Conservation (phyloP, 2,113 vertebrate species). For the Oncorhynchus clarkii region DNA sequence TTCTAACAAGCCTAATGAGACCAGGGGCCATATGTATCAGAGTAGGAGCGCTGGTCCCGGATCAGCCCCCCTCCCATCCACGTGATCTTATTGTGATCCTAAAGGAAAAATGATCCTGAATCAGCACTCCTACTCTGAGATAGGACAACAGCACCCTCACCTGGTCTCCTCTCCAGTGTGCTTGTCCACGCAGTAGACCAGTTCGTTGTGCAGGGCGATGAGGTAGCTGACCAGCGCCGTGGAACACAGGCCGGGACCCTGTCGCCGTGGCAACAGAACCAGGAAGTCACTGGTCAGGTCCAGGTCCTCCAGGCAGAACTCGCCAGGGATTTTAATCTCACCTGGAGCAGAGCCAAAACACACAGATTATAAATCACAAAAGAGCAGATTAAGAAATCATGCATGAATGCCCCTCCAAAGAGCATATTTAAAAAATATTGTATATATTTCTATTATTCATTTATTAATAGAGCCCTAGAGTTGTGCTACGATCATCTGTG, state of each 20-base stretch:
- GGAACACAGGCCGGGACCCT: slow-evolving; percentile 85
- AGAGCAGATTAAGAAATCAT: no score
- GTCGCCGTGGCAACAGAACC: slow-evolving; percentile 83
- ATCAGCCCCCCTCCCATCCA: no score
- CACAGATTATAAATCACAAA: slow-evolving; percentile 8
- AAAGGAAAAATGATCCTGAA: no score
- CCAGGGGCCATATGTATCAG: no score
- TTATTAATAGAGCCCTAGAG: no score
- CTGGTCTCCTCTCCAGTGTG: slow-evolving; percentile 72
- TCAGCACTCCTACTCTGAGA: no score
- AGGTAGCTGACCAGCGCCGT: slow-evolving; percentile 90
- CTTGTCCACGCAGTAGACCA: slow-evolving; percentile 75
- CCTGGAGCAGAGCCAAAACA: slow-evolving; percentile 63
- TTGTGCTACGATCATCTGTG: background rate
- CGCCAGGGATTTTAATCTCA: slow-evolving; percentile 84
- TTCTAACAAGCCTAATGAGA: no score
- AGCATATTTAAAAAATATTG: no score
- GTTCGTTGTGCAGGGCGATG: slow-evolving; percentile 85
- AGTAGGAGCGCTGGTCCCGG: no score
- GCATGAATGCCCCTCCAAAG: no score
- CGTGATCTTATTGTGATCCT: no score
- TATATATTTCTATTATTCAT: no score
- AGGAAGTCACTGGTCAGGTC: slow-evolving; percentile 72
- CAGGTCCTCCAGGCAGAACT: slow-evolving; percentile 76
- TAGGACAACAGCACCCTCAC: slow-evolving; percentile 69